These are phyloP conservation scores for Malaclemys terrapin DNA, from an alignment of 2,113 vertebrate species.

Conservation along the genomic window DNA sequence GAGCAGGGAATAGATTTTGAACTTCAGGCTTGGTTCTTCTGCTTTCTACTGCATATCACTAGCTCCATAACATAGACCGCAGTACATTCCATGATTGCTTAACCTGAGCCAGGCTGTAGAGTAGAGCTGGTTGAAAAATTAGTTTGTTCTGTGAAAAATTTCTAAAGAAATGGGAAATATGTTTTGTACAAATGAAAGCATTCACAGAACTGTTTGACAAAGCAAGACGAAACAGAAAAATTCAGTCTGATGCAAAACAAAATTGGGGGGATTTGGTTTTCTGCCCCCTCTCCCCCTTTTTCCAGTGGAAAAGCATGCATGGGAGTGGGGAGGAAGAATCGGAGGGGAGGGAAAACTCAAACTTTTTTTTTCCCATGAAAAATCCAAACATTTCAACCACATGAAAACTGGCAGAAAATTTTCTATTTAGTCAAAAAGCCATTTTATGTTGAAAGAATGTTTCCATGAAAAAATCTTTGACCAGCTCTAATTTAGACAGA, in stretches of 20 bases:
- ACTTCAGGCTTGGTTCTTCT: not conserved
- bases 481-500: rapidly evolving
- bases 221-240: not conserved
- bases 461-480: not conserved
- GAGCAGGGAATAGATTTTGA: not conserved
- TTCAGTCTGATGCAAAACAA: not conserved
- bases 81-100: not conserved
- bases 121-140: not conserved
- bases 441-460: not conserved
- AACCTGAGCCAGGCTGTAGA: not conserved
- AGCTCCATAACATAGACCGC: not conserved
- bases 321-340: not conserved
- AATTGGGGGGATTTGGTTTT: not conserved
- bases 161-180: not conserved
- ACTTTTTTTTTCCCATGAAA: not conserved
- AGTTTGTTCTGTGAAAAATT: not conserved
- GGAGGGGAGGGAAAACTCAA: not conserved
- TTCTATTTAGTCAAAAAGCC: not conserved
- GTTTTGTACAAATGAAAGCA: not conserved
- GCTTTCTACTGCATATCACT: not conserved
- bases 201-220: not conserved
- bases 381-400: not conserved
- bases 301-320: not conserved
- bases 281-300: not conserved
- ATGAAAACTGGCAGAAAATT: not conserved